Conservation (phyloP, 2,888 invertebrate species). For the Uropetala carovei region DNA sequence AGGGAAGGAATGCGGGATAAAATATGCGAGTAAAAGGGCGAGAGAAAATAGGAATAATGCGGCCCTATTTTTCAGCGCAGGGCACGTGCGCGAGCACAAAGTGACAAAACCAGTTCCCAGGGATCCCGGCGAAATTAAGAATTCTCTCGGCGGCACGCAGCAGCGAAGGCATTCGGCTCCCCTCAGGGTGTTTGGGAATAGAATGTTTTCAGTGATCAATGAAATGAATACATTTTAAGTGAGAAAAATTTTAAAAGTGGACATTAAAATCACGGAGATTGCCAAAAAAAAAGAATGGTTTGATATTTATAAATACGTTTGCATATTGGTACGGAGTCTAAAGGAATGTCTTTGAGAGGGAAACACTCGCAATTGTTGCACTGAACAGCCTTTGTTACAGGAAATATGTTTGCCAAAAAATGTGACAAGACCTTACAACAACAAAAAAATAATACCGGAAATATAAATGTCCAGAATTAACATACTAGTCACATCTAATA, state of each 20-base stretch:
- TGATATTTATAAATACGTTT: too few relatives aligned
- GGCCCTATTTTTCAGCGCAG: not conserved
- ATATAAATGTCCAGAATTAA: too few relatives aligned
- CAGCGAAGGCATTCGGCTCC: not conserved
- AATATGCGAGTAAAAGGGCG: not conserved
- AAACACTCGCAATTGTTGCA: too few relatives aligned
- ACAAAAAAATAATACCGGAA: too few relatives aligned
- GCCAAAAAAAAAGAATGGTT: too few relatives aligned
- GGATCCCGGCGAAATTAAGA: not conserved
- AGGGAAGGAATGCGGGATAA: not conserved
- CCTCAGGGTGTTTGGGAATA: not conserved
- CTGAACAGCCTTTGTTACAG: too few relatives aligned
- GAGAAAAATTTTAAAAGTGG: not conserved
- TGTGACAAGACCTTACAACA: too few relatives aligned
- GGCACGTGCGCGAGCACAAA: conserved; percentile 12
- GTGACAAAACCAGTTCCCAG: not conserved
- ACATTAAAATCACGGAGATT: too few relatives aligned
- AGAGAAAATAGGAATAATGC: not conserved
- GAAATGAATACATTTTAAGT: not conserved
- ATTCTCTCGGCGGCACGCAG: not conserved
- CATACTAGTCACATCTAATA: too few relatives aligned
- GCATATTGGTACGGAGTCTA: too few relatives aligned
- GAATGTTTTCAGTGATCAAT: not conserved
- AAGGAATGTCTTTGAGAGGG: too few relatives aligned
- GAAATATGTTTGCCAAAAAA: too few relatives aligned